These are phyloP conservation scores for Sitobion miscanthi DNA, from an alignment of 1,140 invertebrate genomes.

Conservation along the genomic window DNA sequence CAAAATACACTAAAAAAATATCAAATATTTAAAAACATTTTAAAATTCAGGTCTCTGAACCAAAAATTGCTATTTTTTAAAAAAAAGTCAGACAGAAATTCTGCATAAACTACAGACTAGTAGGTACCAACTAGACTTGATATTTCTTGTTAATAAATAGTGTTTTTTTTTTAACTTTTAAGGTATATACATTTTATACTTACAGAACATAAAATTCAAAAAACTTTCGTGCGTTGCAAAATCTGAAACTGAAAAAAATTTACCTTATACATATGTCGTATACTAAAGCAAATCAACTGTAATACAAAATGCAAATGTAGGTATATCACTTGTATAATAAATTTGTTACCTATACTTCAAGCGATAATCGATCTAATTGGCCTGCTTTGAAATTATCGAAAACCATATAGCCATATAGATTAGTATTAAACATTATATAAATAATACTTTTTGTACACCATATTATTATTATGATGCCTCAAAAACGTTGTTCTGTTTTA, in stretches of 20 bases:
- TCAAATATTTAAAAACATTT: too few species aligned
- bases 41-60: too few species aligned
- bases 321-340: not conserved
- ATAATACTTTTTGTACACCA: not conserved
- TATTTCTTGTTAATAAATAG: too few species aligned
- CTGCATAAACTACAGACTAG: too few species aligned
- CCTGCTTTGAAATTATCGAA: not conserved
- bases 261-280: not conserved
- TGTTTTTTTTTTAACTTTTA: too few species aligned
- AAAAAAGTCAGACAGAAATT: too few species aligned
- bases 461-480: not conserved
- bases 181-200: too few species aligned
- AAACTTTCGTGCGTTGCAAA: too few species aligned
- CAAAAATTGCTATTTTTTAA: too few species aligned
- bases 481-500: constrained; percentile 2
- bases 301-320: not conserved
- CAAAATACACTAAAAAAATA: too few species aligned
- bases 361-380: not conserved
- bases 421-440: not conserved
- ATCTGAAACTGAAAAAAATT: not conserved
- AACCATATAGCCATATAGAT: not conserved
- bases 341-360: not conserved
- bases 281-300: not conserved
- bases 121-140: too few species aligned
- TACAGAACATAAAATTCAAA: too few species aligned